These are phyloP conservation scores for Plagiodera versicolora DNA, from an alignment of 2,888 invertebrate genomes.

Conservation along the genomic window DNA sequence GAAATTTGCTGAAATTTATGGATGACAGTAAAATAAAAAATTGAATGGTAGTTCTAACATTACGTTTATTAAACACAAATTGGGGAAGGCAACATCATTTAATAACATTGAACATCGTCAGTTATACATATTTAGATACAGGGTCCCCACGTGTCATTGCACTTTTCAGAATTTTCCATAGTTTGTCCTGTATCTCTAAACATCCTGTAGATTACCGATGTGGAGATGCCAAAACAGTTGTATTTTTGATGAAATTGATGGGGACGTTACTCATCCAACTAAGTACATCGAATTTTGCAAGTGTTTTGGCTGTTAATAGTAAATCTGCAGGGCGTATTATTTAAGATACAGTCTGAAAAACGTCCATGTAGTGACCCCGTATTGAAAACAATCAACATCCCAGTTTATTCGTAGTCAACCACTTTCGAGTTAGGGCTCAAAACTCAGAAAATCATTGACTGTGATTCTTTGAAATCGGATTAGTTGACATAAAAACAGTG, in stretches of 20 bases:
- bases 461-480: background rate
- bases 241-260: no score
- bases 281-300: no score
- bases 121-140: slow-evolving; percentile 6
- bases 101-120: slow-evolving; percentile 34
- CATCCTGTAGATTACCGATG: slow-evolving; percentile 1
- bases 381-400: background rate
- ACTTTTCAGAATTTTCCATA: no score
- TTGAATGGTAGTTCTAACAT: background rate
- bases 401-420: slow-evolving; percentile 32
- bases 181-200: no score
- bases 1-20: no score
- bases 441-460: slow-evolving; percentile 46
- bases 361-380: no score
- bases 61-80: slow-evolving; percentile 36
- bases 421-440: slow-evolving; percentile 50
- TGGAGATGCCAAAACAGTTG: background rate
- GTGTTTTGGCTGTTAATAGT: no score
- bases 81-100: slow-evolving; percentile 36
- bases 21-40: background rate
- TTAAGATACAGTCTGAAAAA: background rate
- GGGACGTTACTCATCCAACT: no score
- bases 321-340: background rate
- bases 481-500: background rate
- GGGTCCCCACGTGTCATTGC: no score